Evolutionary conservation across 2,888 invertebrate species (phyloP), one percentile per base, ranked within the genome.

Genomic region (Rhyacophila evoluta): DNA sequence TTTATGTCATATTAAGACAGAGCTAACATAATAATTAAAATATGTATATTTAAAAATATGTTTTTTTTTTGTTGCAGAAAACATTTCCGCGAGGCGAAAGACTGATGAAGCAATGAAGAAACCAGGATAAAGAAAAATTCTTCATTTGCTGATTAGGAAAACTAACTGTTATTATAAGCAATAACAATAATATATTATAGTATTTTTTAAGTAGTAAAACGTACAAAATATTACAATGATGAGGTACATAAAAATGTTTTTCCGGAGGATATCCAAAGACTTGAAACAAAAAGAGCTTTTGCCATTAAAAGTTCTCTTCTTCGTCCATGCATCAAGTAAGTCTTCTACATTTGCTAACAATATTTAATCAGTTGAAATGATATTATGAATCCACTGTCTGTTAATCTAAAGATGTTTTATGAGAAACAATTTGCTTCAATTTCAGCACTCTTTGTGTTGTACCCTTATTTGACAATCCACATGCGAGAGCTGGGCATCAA

Each of bases 251-350:
- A 91, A 91, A 81, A 89, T 91, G 80, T 93, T 93, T 85, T 93
- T 92, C 85, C 89, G 91, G 84, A 88, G 94, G 84, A 93, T 94
- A 85, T 87, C 90, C 81, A 91, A 93, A 84, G 94, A 95, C 86
- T 91, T 94, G 84, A 91, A 90, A 84, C 93, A 93, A 85, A 94
- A 93, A 86, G 92, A 94, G 85, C 88, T 95, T 41, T 88, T 94
- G 83, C 94, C 95, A 1, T 86, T 95, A 79, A 95, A 95, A 86
- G 88, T 94, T 83, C 89, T 95, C 83, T 94, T 94, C 86, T 94
- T 95, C 85, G 93, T 95, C 78, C 93, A 94, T 87, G 92, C 94
- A 67, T 94, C 94, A 15, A 94, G 95, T 95, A 88, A 93, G 94
- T 72, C 25, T 41, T 33, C 5, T 29, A n/a, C n/a, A n/a, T n/a